Evolutionary conservation across 2,797 vertebrate species (phyloP).

Genomic region (Enteromius trimaculatus): DNA sequence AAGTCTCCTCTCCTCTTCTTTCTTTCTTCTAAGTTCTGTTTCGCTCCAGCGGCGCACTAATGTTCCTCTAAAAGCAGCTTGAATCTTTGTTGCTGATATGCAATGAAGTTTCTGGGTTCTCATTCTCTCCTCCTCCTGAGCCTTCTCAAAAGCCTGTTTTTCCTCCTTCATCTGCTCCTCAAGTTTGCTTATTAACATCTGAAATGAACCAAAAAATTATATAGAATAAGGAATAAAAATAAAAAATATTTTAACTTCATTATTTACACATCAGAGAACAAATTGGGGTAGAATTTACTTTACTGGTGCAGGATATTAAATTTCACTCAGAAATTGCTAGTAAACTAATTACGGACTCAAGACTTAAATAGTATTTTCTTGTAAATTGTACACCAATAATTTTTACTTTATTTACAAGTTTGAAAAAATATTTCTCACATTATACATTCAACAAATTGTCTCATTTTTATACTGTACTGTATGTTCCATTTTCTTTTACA

Average conservation of each 20-base stretch:
- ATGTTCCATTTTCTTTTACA: background rate
- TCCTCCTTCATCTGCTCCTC: conserved; percentile 81
- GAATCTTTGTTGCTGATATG: conserved; percentile 78
- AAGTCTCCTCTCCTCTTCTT: conserved; percentile 58
- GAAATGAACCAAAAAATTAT: conserved; percentile 18
- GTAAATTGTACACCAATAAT: background rate
- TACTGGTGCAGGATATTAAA: background rate
- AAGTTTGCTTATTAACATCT: conserved; percentile 82
- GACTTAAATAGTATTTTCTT: background rate
- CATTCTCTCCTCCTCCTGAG: conserved; percentile 71
- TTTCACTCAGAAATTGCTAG: background rate
- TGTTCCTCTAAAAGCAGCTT: conserved; percentile 75
- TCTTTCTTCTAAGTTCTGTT: conserved; percentile 61
- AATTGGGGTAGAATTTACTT: background rate
- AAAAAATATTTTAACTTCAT: background rate
- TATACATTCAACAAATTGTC: background rate
- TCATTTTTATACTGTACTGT: background rate
- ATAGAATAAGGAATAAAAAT: background rate
- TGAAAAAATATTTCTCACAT: background rate
- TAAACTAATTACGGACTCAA: background rate
- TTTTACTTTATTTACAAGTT: background rate
- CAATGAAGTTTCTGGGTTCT: conserved; percentile 61
- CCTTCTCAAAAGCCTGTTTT: conserved; percentile 72
- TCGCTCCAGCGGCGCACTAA: conserved; percentile 55
- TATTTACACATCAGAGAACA: background rate